Percentiles rank a stretch among this genome's conserved stretches.
These are phyloP conservation scores for Cassiopea andromeda DNA, from an alignment of 30 jellyfish, hydroid and myxozoan species.

Conservation along the genomic window DNA sequence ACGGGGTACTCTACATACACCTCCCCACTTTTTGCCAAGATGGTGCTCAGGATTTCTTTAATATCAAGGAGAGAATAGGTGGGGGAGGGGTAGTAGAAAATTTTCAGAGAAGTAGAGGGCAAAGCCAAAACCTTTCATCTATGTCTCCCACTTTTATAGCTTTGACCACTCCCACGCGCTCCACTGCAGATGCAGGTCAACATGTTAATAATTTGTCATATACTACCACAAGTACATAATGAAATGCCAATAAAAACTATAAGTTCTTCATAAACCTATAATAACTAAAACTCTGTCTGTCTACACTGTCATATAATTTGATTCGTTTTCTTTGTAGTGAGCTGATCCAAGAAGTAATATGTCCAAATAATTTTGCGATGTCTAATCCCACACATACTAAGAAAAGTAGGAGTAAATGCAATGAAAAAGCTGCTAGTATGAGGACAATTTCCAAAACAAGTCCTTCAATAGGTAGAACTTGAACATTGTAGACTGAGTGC, in stretches of 20 bases:
- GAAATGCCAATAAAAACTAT: neutral
- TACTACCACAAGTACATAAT: neutral
- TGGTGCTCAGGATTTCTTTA: too few relatives aligned
- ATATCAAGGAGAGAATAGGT: too few relatives aligned
- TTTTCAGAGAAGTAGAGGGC: too few relatives aligned
- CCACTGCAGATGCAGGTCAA: neutral
- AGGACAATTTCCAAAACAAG: neutral
- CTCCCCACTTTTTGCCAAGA: too few relatives aligned
- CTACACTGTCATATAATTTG: neutral
- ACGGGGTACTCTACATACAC: too few relatives aligned
- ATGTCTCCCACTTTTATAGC: too few relatives aligned
- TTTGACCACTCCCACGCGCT: too few relatives aligned
- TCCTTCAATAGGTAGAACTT: neutral
- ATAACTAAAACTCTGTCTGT: too few relatives aligned
- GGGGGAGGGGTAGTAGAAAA: too few relatives aligned
- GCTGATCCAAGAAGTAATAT: neutral
- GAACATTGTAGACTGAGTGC: neutral
- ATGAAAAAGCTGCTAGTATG: neutral
- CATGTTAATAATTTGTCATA: neutral
- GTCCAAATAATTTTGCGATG: neutral
- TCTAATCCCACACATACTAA: neutral
- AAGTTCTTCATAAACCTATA: neutral
- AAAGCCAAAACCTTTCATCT: too few relatives aligned
- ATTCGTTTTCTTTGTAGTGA: neutral
- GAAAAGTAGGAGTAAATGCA: neutral